phyloP scores from a whole-genome alignment of 1,140 invertebrate genomes.

The Parasteatoda tepidariorum region DNA sequence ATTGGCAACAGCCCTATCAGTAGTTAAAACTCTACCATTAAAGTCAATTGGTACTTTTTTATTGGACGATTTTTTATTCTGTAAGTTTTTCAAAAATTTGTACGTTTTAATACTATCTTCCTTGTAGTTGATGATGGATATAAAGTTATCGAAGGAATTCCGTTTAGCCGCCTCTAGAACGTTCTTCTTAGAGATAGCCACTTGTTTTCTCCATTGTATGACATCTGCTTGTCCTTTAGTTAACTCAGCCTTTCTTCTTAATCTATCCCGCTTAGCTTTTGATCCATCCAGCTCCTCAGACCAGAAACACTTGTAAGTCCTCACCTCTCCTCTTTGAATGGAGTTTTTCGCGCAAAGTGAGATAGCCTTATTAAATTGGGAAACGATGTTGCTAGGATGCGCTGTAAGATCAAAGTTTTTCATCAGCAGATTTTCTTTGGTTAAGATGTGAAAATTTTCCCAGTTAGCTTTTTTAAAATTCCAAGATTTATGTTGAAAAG shows the following conservation, averaged over 20 bases:
- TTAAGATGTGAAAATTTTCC: not conserved
- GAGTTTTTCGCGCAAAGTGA: not conserved
- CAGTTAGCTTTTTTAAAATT: constrained; percentile 34
- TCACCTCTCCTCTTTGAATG: not conserved
- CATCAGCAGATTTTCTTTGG: not conserved
- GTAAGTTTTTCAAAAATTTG: not conserved
- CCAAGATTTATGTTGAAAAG: not conserved
- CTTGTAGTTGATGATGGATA: not conserved
- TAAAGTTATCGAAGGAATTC: not conserved
- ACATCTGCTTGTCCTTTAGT: not conserved
- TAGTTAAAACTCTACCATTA: not conserved
- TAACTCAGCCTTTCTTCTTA: constrained; percentile 15
- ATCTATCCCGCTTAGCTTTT: not conserved
- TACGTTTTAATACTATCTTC: not conserved
- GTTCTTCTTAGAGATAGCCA: not conserved
- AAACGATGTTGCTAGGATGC: not conserved
- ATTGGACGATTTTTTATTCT: not conserved
- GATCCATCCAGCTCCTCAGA: not conserved
- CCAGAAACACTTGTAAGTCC: not conserved
- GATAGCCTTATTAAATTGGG: not conserved
- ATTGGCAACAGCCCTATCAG: not conserved
- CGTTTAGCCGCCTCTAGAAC: not conserved
- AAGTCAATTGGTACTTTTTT: not conserved
- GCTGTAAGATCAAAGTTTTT: not conserved
- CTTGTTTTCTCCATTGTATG: not conserved